Evolutionary conservation across 2,797 vertebrate genomes (phyloP).

Genomic region (Lagorchestes hirsutus): DNA sequence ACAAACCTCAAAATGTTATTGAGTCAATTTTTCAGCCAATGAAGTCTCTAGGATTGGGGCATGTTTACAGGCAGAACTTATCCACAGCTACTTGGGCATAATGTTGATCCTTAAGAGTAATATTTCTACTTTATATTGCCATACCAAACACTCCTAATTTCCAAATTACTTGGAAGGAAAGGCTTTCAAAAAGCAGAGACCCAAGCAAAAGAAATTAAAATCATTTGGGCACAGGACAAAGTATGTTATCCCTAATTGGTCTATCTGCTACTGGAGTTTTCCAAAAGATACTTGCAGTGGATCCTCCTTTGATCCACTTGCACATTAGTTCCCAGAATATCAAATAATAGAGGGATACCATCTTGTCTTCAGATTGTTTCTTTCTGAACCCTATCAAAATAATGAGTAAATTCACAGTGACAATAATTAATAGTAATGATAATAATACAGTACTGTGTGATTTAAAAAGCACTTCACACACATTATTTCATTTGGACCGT

Average conservation of each 20-base stretch:
- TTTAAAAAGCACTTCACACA: neutral
- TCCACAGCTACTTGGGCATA: neutral
- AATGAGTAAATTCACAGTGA: neutral
- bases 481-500: neutral
- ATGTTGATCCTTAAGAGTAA: neutral
- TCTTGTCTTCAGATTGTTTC: neutral
- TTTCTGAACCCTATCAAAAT: neutral
- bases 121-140: neutral
- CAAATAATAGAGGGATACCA: neutral
- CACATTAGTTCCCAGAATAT: neutral
- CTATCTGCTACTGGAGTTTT: neutral
- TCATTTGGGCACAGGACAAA: neutral
- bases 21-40: neutral
- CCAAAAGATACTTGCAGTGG: neutral
- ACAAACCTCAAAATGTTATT: neutral
- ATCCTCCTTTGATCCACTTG: neutral
- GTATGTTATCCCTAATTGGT: neutral
- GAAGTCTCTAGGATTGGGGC: neutral
- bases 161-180: neutral
- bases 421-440: neutral
- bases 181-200: neutral
- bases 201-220: neutral
- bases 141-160: neutral
- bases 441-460: neutral
- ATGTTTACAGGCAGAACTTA: neutral